phyloP scores from a whole-genome alignment of 2,113 vertebrate genomes.

The Mastomys natalensis region DNA sequence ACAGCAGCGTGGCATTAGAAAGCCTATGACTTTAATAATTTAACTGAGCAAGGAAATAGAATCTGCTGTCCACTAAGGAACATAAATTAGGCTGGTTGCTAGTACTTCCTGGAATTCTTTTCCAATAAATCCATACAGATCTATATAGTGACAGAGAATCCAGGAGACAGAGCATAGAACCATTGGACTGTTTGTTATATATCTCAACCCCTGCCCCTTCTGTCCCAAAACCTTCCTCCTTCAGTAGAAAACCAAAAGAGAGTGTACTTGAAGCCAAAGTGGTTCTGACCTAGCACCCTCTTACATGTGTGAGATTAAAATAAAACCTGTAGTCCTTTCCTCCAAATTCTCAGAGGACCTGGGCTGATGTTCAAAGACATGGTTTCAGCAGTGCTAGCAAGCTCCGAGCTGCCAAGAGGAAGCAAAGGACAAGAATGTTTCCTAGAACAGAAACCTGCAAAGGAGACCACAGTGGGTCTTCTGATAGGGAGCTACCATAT shows the following conservation, averaged over 20 bases:
- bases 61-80: slow-evolving; percentile 74
- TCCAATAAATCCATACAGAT: slow-evolving; percentile 78
- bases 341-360: slow-evolving; percentile 51
- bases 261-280: not conserved
- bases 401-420: not conserved
- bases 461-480: slow-evolving; percentile 25
- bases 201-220: slow-evolving; percentile 11
- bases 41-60: slow-evolving; percentile 82
- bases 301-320: slow-evolving; percentile 38
- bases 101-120: slow-evolving; percentile 87
- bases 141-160: slow-evolving; percentile 73
- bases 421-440: slow-evolving; percentile 53
- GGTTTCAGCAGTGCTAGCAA: slow-evolving; percentile 52
- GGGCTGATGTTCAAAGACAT: slow-evolving; percentile 42
- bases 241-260: not conserved
- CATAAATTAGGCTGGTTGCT: slow-evolving; percentile 73
- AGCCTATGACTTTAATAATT: slow-evolving; percentile 73
- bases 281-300: not conserved
- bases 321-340: slow-evolving; percentile 26
- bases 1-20: slow-evolving; percentile 72
- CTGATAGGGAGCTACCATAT: not conserved
- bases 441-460: slow-evolving; percentile 67
- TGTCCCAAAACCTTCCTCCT: not conserved
- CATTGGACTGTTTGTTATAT: slow-evolving; percentile 64
- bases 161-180: slow-evolving; percentile 63